Conservation (phyloP, 35 echinoderm and acorn worm species). For the Lytechinus variegatus region DNA sequence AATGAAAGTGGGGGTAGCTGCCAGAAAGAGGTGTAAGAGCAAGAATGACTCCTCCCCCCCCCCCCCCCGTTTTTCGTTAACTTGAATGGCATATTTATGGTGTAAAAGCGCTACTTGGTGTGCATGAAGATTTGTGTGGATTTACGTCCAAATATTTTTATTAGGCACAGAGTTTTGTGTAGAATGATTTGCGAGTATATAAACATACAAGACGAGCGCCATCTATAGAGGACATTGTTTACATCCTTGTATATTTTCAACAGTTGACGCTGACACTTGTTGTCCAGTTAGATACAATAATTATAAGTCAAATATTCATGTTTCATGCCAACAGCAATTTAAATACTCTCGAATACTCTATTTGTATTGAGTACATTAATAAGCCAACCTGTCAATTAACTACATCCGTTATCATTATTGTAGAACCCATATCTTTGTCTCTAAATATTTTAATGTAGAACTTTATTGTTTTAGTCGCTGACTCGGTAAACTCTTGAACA, state of each 20-base stretch:
- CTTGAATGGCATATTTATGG: background rate
- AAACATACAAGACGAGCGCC: background rate
- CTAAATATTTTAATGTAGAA: too few relatives aligned
- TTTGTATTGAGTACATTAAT: too few relatives aligned
- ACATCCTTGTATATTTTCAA: background rate
- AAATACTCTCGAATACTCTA: too few relatives aligned
- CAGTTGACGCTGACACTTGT: too few relatives aligned
- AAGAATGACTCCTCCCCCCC: background rate
- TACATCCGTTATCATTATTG: too few relatives aligned
- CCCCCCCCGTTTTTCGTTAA: background rate
- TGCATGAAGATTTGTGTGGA: background rate
- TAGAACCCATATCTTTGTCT: too few relatives aligned
- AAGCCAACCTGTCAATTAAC: too few relatives aligned
- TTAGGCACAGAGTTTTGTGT: background rate
- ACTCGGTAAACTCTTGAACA: too few relatives aligned
- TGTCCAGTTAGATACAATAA: too few relatives aligned
- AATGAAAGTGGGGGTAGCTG: background rate
- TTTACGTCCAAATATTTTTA: background rate
- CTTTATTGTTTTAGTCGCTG: too few relatives aligned
- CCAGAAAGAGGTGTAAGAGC: background rate
- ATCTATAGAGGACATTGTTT: background rate
- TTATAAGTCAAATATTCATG: too few relatives aligned
- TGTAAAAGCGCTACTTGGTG: background rate
- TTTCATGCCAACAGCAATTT: too few relatives aligned
- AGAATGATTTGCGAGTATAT: background rate